These are phyloP conservation scores for Eurois occulta DNA, from an alignment of 2,888 invertebrate genomes.

Conservation along the genomic window DNA sequence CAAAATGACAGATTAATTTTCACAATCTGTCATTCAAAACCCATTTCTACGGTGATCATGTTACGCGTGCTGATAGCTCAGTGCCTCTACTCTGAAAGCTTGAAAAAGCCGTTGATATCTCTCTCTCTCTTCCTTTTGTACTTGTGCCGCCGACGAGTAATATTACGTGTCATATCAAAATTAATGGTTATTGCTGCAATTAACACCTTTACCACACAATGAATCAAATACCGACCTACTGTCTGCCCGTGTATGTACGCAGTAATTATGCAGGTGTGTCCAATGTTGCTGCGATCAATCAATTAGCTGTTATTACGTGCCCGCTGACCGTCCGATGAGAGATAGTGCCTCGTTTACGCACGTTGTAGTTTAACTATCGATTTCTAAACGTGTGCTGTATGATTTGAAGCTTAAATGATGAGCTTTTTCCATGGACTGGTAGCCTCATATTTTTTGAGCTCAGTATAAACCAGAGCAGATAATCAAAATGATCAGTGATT, in stretches of 20 bases:
- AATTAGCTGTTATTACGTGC: slow-evolving; percentile 40
- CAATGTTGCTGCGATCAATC: slow-evolving; percentile 37
- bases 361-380: slow-evolving; percentile 29
- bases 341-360: slow-evolving; percentile 24
- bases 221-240: slow-evolving; percentile 23
- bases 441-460: background rate
- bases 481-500: background rate
- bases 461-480: background rate
- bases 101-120: background rate
- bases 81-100: background rate
- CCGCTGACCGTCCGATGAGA: slow-evolving; percentile 3
- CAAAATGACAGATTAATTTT: too few relatives aligned
- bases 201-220: slow-evolving; percentile 20
- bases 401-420: background rate
- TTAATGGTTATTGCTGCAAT: slow-evolving; percentile 19
- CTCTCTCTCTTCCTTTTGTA: background rate
- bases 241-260: background rate
- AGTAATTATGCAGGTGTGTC: slow-evolving; percentile 46
- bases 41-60: too few relatives aligned
- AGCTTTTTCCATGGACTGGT: background rate
- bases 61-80: background rate
- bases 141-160: too few relatives aligned
- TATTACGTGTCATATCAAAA: background rate
- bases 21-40: too few relatives aligned
- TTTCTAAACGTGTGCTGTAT: background rate